Conservation (phyloP, 2,888 invertebrate species). For the Teinopalpus imperialis region DNA sequence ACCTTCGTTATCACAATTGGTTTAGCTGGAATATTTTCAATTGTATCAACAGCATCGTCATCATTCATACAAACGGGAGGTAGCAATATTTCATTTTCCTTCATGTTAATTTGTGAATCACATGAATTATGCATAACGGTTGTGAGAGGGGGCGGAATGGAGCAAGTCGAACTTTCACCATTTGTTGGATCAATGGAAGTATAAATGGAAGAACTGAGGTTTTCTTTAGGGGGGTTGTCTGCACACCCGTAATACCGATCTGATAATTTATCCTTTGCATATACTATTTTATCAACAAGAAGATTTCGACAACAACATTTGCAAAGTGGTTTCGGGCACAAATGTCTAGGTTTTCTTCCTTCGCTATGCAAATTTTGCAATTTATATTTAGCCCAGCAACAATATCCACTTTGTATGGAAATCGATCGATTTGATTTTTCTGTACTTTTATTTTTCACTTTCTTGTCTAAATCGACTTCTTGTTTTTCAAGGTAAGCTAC, state of each 20-base stretch:
- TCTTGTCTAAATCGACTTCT: not conserved
- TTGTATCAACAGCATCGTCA: not conserved
- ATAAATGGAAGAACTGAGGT: too few relatives aligned
- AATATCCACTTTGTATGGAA: constrained; percentile 30
- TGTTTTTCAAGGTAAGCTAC: not conserved
- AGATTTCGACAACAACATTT: constrained; percentile 49
- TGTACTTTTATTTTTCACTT: not conserved
- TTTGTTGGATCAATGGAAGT: not conserved
- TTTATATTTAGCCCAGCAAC: constrained; percentile 50
- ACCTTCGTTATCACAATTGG: not conserved
- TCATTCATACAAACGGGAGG: not conserved
- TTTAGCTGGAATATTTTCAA: not conserved
- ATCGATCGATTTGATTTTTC: not conserved
- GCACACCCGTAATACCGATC: too few relatives aligned
- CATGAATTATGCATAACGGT: not conserved
- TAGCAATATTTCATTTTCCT: not conserved
- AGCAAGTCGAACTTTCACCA: not conserved
- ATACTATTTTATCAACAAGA: constrained; percentile 24
- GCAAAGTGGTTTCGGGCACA: constrained; percentile 31
- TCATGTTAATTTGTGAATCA: not conserved
- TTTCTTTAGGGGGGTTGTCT: too few relatives aligned
- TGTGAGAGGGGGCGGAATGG: not conserved
- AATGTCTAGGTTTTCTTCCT: constrained; percentile 29
- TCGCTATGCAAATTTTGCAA: constrained; percentile 26
- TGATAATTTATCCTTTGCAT: too few relatives aligned